Evolutionary conservation across 2,113 vertebrate genomes (phyloP).

Genomic region (Mungos mungo): DNA sequence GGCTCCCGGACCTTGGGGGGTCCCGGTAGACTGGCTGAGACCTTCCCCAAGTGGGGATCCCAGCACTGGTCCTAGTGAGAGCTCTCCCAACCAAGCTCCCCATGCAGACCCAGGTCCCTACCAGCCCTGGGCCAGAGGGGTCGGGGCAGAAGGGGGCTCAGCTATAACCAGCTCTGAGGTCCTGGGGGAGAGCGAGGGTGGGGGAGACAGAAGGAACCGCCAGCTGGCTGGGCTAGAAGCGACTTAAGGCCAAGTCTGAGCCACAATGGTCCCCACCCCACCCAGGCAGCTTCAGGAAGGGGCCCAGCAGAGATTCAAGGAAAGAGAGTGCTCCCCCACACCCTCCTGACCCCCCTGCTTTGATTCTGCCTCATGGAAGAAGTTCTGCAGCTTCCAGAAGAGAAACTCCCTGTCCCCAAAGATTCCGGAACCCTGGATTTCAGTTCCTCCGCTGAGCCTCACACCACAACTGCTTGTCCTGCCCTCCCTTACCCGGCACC

Average conservation of each 20-base stretch:
- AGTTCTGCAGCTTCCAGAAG: background rate
- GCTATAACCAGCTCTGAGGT: background rate
- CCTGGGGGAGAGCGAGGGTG: background rate
- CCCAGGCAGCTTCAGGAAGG: slow-evolving; percentile 42
- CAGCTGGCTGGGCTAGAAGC: background rate
- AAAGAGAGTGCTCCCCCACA: background rate
- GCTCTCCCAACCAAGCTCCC: background rate
- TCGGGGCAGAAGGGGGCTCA: background rate
- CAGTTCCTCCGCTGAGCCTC: background rate
- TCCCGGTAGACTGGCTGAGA: background rate
- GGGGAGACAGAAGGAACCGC: background rate
- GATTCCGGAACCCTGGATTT: background rate
- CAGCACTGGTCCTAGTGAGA: background rate
- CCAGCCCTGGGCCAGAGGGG: background rate
- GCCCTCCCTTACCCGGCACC: background rate
- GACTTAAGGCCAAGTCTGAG: slow-evolving; percentile 50
- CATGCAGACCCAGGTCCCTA: background rate
- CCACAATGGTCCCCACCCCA: slow-evolving; percentile 54
- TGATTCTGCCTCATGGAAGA: background rate
- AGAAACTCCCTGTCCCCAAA: background rate
- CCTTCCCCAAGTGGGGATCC: background rate
- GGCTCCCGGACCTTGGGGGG: background rate
- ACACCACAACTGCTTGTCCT: background rate
- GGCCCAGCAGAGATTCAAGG: background rate
- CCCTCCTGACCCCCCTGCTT: background rate